A percentile compares a stretch with the other conserved stretches of the same genome.
These are phyloP conservation scores for Pristis pectinata DNA, from an alignment of 2,797 vertebrate genomes.

Conservation along the genomic window DNA sequence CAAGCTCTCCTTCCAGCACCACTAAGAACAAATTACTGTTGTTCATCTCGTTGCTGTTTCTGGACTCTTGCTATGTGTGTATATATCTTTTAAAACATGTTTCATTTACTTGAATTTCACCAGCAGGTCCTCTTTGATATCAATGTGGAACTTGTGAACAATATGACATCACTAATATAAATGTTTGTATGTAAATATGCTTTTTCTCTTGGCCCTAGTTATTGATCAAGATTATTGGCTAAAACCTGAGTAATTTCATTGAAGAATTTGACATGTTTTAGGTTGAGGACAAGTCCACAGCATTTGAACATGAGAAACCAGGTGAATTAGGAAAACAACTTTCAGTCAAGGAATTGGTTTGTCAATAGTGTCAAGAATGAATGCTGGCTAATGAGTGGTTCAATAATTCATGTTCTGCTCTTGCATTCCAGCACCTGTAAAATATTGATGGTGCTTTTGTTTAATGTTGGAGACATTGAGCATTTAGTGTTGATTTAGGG, in stretches of 20 bases:
- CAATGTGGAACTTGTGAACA: not conserved
- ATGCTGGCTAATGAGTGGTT: not conserved
- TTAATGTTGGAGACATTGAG: not conserved
- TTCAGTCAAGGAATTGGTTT: not conserved
- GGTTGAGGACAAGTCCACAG: not conserved
- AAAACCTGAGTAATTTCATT: not conserved
- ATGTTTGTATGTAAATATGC: not conserved
- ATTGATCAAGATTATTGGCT: not conserved
- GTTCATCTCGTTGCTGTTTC: not conserved
- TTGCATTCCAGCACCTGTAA: not conserved
- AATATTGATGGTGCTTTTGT: slow-evolving; percentile 10
- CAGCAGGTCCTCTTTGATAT: not conserved
- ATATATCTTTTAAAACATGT: too few species aligned
- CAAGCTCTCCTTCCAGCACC: not conserved
- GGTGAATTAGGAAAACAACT: not conserved
- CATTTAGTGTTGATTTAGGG: not conserved
- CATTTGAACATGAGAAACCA: not conserved
- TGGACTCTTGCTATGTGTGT: not conserved
- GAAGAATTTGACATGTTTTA: not conserved
- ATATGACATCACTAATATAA: not conserved
- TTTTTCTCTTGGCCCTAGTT: not conserved
- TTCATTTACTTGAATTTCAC: not conserved
- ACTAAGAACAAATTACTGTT: not conserved
- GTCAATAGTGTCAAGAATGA: not conserved
- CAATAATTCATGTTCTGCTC: slow-evolving; percentile 16